These are phyloP conservation scores for Boloria euphrosyne DNA, from an alignment of 2,888 invertebrate species.

Conservation along the genomic window DNA sequence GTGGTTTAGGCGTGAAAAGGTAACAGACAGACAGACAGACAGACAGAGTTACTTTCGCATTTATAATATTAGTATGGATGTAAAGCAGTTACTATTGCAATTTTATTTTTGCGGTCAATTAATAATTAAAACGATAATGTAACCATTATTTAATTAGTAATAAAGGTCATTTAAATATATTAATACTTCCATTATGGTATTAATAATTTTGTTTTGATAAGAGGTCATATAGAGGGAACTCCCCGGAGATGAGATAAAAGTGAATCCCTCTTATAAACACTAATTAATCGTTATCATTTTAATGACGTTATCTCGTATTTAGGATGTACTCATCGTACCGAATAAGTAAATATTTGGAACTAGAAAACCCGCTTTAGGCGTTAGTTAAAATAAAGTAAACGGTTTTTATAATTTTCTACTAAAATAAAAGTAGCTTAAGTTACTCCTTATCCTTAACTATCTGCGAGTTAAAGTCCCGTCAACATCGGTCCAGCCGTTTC, in stretches of 20 bases:
- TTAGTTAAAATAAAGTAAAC: too few relatives aligned
- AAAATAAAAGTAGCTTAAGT: too few relatives aligned
- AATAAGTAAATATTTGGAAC: background rate
- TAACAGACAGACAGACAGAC: too few relatives aligned
- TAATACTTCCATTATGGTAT: background rate
- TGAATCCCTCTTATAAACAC: slow-evolving; percentile 10
- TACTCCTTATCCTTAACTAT: too few relatives aligned
- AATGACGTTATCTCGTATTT: background rate
- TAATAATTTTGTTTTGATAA: slow-evolving; percentile 1
- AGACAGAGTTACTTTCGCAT: too few relatives aligned
- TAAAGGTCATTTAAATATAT: background rate
- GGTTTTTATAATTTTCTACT: too few relatives aligned
- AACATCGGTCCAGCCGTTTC: too few relatives aligned
- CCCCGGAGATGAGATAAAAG: slow-evolving; percentile 3
- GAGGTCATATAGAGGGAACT: slow-evolving; percentile 1
- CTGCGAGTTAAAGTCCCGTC: too few relatives aligned
- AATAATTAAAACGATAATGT: background rate
- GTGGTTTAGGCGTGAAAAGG: too few relatives aligned
- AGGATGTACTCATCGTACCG: background rate
- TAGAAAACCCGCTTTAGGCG: too few relatives aligned
- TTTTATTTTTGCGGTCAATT: background rate
- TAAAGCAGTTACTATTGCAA: slow-evolving; percentile 1
- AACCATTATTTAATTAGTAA: background rate
- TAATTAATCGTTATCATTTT: background rate
- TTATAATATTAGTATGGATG: too few relatives aligned